Evolutionary conservation across 2,113 vertebrate genomes (phyloP).

Genomic region (Speoplatyrhinus poulsoni): DNA sequence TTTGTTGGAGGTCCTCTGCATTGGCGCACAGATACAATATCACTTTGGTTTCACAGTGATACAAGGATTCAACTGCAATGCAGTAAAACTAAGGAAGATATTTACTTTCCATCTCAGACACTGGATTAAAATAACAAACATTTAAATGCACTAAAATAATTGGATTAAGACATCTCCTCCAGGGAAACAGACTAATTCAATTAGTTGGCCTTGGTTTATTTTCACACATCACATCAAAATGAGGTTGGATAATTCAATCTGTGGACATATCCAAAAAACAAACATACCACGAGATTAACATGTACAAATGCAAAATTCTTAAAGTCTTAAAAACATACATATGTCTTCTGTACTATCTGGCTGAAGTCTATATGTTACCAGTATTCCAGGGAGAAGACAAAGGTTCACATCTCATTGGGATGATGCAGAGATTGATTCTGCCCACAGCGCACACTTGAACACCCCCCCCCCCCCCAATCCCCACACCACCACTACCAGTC

Average conservation of each 20-base stretch:
- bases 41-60: not conserved
- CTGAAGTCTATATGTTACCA: constrained; percentile 39
- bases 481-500: constrained; percentile 28
- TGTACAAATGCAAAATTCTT: constrained; percentile 43
- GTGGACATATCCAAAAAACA: constrained; percentile 37
- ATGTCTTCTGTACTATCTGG: constrained; percentile 42
- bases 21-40: not conserved
- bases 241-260: constrained; percentile 46
- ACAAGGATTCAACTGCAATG: not conserved
- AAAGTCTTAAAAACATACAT: constrained; percentile 35
- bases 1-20: not conserved
- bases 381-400: constrained; percentile 47
- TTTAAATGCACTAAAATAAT: constrained; percentile 49
- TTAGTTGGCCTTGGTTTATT: constrained; percentile 58
- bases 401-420: constrained; percentile 56
- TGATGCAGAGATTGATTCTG: constrained; percentile 45
- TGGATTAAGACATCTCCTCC: constrained; percentile 45
- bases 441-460: constrained; percentile 64
- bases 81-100: constrained; percentile 16
- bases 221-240: constrained; percentile 56
- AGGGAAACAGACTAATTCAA: constrained; percentile 49
- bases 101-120: constrained; percentile 43
- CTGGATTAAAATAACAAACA: constrained; percentile 26
- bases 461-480: not conserved
- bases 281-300: constrained; percentile 34